These are phyloP conservation scores for Pangasius larnaudii DNA, from an alignment of 2,797 vertebrate genomes.

Conservation along the genomic window DNA sequence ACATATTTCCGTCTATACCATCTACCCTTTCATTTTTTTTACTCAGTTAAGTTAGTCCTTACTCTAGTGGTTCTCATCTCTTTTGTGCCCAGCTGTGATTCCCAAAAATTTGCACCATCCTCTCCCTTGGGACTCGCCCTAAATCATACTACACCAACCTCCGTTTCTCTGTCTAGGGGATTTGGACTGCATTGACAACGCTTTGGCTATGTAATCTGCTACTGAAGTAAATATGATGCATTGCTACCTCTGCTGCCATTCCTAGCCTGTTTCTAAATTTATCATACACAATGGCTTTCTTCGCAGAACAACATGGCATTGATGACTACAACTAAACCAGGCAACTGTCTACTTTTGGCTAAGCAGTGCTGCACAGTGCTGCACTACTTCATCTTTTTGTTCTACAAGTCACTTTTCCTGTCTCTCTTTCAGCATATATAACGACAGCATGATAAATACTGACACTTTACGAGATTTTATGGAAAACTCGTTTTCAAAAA, in stretches of 20 bases:
- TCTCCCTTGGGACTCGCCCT: too few species aligned
- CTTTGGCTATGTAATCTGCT: not conserved
- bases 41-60: not conserved
- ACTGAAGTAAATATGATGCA: not conserved
- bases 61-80: too few species aligned
- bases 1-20: not conserved
- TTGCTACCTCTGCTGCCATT: not conserved
- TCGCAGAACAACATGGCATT: not conserved
- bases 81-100: not conserved
- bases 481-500: too few species aligned
- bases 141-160: not conserved
- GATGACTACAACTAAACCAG: not conserved
- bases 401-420: not conserved
- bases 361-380: not conserved
- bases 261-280: not conserved
- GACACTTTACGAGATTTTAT: too few species aligned
- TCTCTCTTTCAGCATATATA: too few species aligned
- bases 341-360: not conserved
- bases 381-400: not conserved
- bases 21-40: not conserved
- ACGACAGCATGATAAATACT: too few species aligned
- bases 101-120: not conserved
- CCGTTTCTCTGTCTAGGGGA: not conserved
- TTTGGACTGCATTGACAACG: not conserved
- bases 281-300: not conserved